Evolutionary conservation across 2,888 invertebrate species (phyloP).

Genomic region (Eupsilia transversa): DNA sequence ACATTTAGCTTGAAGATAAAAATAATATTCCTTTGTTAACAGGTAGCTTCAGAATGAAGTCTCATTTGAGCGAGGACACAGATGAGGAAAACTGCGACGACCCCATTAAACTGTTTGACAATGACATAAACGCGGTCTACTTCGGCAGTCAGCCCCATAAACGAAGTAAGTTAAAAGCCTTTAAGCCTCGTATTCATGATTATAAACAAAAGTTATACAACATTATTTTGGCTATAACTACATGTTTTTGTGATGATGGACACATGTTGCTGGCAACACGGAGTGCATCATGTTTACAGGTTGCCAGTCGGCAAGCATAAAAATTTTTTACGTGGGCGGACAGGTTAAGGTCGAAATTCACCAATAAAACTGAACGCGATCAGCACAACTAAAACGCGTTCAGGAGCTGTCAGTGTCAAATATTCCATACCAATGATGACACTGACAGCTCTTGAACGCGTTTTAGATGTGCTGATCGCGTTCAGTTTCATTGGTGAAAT

Average conservation of each 20-base stretch:
- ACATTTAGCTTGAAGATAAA: background rate
- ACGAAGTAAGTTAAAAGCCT: slow-evolving; percentile 21
- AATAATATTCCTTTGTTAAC: slow-evolving; percentile 30
- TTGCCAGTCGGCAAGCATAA: background rate
- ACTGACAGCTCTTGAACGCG: no score
- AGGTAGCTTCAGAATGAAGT: slow-evolving; percentile 50
- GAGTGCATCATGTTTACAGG: background rate
- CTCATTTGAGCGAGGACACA: slow-evolving; percentile 26
- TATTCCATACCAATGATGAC: no score
- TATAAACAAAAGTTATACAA: background rate
- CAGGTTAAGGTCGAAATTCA: no score
- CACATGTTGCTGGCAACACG: background rate
- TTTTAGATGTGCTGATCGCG: no score
- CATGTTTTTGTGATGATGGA: background rate
- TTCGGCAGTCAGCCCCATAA: slow-evolving; percentile 30
- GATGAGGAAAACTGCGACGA: slow-evolving; percentile 64
- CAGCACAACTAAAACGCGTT: no score
- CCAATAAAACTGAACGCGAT: no score
- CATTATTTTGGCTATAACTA: background rate
- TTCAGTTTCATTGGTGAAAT: no score
- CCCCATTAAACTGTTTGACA: slow-evolving; percentile 59
- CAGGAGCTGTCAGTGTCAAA: no score
- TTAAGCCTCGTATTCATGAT: background rate
- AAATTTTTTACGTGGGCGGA: background rate
- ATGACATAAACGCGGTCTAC: slow-evolving; percentile 37